Percentiles rank a stretch among this genome's conserved stretches.
These are phyloP conservation scores for Cenopis cana DNA, from an alignment of 2,888 invertebrate species.

Conservation along the genomic window DNA sequence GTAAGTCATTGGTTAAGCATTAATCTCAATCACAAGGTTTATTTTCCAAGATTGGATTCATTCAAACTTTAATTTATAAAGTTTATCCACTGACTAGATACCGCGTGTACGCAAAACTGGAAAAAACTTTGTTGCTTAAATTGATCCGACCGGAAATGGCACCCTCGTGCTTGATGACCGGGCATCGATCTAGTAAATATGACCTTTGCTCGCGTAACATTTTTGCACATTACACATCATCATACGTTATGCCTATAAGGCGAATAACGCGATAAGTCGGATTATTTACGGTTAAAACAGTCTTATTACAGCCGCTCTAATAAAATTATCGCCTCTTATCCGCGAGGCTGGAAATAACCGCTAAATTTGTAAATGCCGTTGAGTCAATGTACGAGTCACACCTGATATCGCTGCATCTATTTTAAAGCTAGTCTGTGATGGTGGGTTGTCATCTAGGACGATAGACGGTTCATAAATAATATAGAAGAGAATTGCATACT, in stretches of 20 bases:
- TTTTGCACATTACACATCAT: slow-evolving; percentile 2
- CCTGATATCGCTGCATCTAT: slow-evolving; percentile 61
- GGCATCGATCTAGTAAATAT: slow-evolving; percentile 11
- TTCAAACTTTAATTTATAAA: neutral
- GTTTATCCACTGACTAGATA: neutral
- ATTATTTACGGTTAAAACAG: slow-evolving; percentile 27
- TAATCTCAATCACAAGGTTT: slow-evolving; percentile 3
- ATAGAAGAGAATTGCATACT: neutral
- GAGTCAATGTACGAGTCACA: slow-evolving; percentile 55
- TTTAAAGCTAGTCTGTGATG: slow-evolving; percentile 73
- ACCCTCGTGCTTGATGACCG: neutral
- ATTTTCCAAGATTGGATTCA: neutral
- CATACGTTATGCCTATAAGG: no score
- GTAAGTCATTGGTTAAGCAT: neutral
- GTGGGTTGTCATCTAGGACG: neutral
- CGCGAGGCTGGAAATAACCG: slow-evolving; percentile 59
- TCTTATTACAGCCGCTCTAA: slow-evolving; percentile 42
- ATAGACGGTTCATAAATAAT: neutral
- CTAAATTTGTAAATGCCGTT: slow-evolving; percentile 47
- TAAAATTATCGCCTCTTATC: slow-evolving; percentile 55
- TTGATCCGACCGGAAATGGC: slow-evolving; percentile 11
- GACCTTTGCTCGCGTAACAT: slow-evolving; percentile 15
- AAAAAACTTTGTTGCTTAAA: slow-evolving; percentile 1
- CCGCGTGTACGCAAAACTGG: neutral
- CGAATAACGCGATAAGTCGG: slow-evolving; percentile 11